Base-by-base conservation (phyloP, 2,888 invertebrate species). In the Flexamia atlantica region DNA sequence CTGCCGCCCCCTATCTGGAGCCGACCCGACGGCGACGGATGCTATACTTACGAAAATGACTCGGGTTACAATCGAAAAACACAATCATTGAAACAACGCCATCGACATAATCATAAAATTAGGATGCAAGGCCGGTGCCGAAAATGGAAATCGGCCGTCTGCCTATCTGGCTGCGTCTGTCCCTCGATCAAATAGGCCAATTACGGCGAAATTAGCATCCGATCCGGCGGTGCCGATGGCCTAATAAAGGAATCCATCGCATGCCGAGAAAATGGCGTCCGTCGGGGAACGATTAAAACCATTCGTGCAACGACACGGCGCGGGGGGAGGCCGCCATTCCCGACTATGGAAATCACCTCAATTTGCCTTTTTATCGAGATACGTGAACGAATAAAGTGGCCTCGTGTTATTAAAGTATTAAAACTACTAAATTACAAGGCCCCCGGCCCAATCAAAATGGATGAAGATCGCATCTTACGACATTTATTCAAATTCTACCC, bases 351-450 rank as follows among this genome's bases (percentile, higher is more conserved):
- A 72, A 72, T 72, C 40, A 72, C 40, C 40, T 23, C 72, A 72
- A 40, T 72, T 72, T 40, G 72, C 72, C 64, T 72, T 72, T 72
- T 72, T 72, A 72, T 72, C 72, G 64, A 72, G 72, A 72, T 72
- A 72, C 72, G 32, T 36, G 40, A 40, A 30, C 68, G 68, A 68
- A 42, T 40, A 72, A 72, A 72, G 72, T 72, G 72, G 72, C 72
- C 72, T 4, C 72, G 72, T 40, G 72, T 72, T 20, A 72, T 72
- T 72, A 72, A 72, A 72, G 72, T 72, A 72, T 72, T 72, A 72
- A 36, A 72, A 40, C 72, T 36, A 42, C 72, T 40, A 72, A 72
- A 72, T 72, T 72, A 72, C 72, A 72, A 72, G 72, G 20, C 68
- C 17, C 36, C 14, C 12, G 30, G 68, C 42, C 36, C 72, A 72